phyloP scores from a whole-genome alignment of 2,888 invertebrate genomes.

The Oegoconia quadripuncta region DNA sequence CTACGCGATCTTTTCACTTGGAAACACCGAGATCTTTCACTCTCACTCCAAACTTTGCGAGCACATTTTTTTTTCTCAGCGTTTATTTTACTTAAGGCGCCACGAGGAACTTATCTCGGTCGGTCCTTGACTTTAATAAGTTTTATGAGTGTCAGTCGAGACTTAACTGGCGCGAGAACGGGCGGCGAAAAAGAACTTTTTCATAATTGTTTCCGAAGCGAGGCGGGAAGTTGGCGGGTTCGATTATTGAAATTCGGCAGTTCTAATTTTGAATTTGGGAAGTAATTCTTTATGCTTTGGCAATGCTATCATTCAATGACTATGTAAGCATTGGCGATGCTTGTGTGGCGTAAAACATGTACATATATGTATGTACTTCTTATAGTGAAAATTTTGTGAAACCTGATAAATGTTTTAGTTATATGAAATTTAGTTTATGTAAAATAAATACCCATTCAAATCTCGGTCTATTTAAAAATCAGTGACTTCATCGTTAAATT shows the following conservation, averaged over 20 bases:
- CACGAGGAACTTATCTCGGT: conserved; percentile 74
- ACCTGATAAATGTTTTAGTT: too few relatives aligned
- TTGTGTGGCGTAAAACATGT: too few relatives aligned
- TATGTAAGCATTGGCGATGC: too few relatives aligned
- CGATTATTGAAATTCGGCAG: conserved; percentile 62
- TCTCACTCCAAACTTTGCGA: conserved; percentile 66
- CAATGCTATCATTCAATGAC: background rate
- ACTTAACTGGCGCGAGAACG: conserved; percentile 74
- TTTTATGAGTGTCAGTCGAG: conserved; percentile 77
- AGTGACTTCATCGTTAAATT: too few relatives aligned
- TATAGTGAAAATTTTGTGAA: too few relatives aligned
- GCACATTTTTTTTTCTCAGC: conserved; percentile 72
- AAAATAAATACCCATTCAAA: too few relatives aligned
- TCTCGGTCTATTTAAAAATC: too few relatives aligned
- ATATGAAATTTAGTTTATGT: too few relatives aligned
- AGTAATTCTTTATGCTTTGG: background rate
- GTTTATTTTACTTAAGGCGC: conserved; percentile 78
- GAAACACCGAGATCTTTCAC: conserved; percentile 53
- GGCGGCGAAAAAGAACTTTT: conserved; percentile 71
- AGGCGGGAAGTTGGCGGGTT: conserved; percentile 53
- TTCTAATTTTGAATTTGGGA: conserved; percentile 2
- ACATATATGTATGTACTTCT: too few relatives aligned
- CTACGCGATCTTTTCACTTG: conserved; percentile 10
- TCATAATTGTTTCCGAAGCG: conserved; percentile 75
- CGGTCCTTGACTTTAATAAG: conserved; percentile 79